Evolutionary conservation across 2,888 invertebrate species (phyloP).

Genomic region (Zele albiditarsus): DNA sequence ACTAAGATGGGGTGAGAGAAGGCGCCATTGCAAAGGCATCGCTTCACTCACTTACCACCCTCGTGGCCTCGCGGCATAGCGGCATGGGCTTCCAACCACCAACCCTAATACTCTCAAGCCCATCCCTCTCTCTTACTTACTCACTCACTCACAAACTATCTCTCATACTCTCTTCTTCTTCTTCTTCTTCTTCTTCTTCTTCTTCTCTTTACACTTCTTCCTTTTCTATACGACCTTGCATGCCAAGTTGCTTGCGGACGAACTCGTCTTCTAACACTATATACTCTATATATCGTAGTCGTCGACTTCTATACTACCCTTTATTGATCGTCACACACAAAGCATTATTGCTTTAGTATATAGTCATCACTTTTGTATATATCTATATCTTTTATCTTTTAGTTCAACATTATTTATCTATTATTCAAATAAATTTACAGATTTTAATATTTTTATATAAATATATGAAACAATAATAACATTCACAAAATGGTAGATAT

Average conservation of each 20-base stretch:
- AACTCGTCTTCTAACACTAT: conserved; percentile 65
- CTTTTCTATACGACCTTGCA: conserved; percentile 50
- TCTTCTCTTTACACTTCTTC: conserved; percentile 39
- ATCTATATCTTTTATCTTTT: conserved; percentile 5
- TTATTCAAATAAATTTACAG: no score
- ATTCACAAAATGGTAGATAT: no score
- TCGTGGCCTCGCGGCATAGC: conserved; percentile 54
- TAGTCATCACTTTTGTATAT: neutral
- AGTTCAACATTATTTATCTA: neutral
- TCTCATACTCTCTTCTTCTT: conserved; percentile 35
- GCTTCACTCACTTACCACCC: conserved; percentile 67
- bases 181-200: conserved; percentile 17
- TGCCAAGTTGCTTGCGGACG: conserved; percentile 63
- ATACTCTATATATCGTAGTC: conserved; percentile 61
- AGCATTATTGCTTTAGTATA: conserved; percentile 62
- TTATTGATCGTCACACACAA: conserved; percentile 67
- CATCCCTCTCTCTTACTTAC: conserved; percentile 42
- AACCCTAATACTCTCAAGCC: conserved; percentile 54
- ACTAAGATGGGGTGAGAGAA: conserved; percentile 41
- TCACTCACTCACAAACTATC: conserved; percentile 60
- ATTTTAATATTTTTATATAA: no score
- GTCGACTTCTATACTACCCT: conserved; percentile 57
- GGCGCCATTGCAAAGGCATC: conserved; percentile 60
- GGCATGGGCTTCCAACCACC: conserved; percentile 57
- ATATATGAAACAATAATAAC: no score